A percentile compares a stretch with the other conserved stretches of the same genome.
These are phyloP conservation scores for Motacilla alba DNA, from an alignment of 2,113 vertebrate genomes.

Conservation along the genomic window DNA sequence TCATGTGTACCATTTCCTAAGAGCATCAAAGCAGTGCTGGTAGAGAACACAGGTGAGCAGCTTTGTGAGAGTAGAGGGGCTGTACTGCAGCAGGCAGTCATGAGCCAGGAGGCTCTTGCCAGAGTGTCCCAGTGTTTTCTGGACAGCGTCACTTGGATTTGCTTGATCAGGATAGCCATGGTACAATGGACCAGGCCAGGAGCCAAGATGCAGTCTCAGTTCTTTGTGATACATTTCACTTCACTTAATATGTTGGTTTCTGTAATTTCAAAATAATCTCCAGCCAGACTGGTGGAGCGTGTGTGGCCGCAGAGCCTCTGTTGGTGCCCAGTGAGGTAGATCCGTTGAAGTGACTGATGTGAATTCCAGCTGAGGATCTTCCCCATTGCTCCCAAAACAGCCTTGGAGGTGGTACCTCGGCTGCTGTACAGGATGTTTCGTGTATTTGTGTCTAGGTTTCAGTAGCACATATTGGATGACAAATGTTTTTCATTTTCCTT, in stretches of 20 bases:
- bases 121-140: not conserved
- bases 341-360: not conserved
- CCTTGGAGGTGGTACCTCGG: not conserved
- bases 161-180: not conserved
- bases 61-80: not conserved
- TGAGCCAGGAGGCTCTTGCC: not conserved
- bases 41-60: not conserved
- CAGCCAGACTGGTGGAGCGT: not conserved
- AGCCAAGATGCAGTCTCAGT: not conserved
- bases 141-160: not conserved
- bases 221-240: not conserved
- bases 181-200: not conserved
- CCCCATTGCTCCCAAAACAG: not conserved
- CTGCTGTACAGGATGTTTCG: not conserved
- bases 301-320: not conserved
- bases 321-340: not conserved
- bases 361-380: constrained; percentile 45
- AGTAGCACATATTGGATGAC: not conserved
- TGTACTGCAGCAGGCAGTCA: not conserved
- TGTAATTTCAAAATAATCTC: not conserved
- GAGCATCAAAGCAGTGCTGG: not conserved
- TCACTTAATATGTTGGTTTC: not conserved
- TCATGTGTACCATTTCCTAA: not conserved
- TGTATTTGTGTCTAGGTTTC: not conserved
- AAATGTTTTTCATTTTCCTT: not conserved